A percentile compares a stretch with the other conserved stretches of the same genome.
Conservation (phyloP, 2,797 vertebrate species). For the Macropus fuliginosus region DNA sequence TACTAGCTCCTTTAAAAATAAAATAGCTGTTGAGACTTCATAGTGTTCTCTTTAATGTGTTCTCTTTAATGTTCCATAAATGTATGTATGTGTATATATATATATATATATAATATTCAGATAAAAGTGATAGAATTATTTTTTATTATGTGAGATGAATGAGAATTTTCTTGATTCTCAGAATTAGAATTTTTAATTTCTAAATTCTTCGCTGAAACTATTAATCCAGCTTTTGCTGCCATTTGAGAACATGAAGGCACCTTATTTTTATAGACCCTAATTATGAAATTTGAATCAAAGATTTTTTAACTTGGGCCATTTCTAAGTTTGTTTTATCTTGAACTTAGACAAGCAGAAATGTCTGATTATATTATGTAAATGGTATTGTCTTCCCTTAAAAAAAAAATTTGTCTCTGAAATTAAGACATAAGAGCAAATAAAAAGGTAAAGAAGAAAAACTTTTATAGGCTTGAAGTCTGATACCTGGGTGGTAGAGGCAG, state of each 20-base stretch:
- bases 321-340: background rate
- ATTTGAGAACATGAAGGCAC: background rate
- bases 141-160: background rate
- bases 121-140: background rate
- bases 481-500: background rate
- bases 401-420: background rate
- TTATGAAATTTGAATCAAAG: background rate
- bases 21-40: conserved; percentile 82
- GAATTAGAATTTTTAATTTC: background rate
- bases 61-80: background rate
- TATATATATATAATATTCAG: background rate
- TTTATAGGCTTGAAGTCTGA: background rate
- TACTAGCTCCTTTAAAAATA: conserved; percentile 84
- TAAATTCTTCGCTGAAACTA: background rate
- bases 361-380: background rate
- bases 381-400: background rate
- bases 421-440: background rate
- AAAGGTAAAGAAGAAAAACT: background rate
- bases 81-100: background rate
- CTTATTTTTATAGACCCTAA: background rate
- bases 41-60: conserved; percentile 33
- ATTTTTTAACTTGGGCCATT: background rate
- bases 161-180: background rate
- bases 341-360: background rate
- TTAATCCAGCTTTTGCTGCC: background rate